Evolutionary conservation across 35 echinoderm and acorn worm species (phyloP), one percentile per base, ranked within the genome.

Genomic region (Apostichopus japonicus): DNA sequence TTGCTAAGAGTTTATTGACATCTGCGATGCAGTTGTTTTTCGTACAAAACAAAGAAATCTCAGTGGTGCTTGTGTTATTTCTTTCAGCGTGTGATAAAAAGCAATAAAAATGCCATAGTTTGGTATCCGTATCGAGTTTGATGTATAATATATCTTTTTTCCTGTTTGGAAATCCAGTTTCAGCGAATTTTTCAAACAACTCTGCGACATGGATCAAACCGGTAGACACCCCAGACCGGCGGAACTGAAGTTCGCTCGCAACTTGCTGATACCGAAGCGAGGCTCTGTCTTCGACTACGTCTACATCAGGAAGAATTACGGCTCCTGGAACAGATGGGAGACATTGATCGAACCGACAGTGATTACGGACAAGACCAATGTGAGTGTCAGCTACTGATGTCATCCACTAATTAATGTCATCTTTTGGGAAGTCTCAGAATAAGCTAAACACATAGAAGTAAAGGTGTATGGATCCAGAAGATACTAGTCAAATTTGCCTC

Each of bases 111-210:
- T 10, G 13, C 57, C 13, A 61, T 61, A 61, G 4, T 59, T 61
- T 61, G 13, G 57, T 61, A 61, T 44, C 33, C 2, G 33, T 3
- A 61, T 5, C 1, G 7, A 61, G 57, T 61, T 10, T 61, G 2
- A 4, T 73, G 16, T 22, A 73, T 73, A 17, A 19, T 73, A 73
- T 73, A 23, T 16, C 2, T 1, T 16, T 72, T 10, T 22, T 72
- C 56, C 44, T 19, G 19, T 24, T 61, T 79, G 4, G 24, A 79
- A 19, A 61, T 88, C 4, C 86, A 98, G 97, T 92, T 98, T 98
- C 92, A 98, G 95, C 95, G 97, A 98, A 70, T 98, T 98, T 83
- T 98, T 98, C 91, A 95, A 95, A 82, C 97, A 98, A 72, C 86
- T 98, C 16, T 98, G 97, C 89, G 97, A 98, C 91, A 94, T 93